Base-by-base conservation (phyloP, 2,888 invertebrate genomes). In the Trichopoda pennipes region DNA sequence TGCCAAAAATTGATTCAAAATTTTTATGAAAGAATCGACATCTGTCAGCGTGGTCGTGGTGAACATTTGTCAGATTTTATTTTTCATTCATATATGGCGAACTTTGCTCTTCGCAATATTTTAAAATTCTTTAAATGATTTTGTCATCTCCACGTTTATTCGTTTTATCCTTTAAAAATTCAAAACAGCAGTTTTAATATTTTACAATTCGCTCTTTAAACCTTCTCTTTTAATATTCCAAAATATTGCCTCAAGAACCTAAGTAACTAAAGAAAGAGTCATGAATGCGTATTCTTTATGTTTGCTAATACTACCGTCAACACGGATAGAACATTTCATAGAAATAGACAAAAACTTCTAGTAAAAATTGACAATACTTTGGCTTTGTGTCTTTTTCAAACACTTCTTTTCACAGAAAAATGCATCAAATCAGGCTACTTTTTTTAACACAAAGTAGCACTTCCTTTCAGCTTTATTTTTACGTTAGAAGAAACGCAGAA, bases 331-430 rank as follows among this genome's bases (percentile, higher is more conserved):
- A 44, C 16, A 44, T 44, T 44, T 14, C 44, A 49, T 1, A 63
- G 44, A 74, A 61, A 53, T n/a, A n/a, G n/a, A n/a, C 47, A 55
- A 32, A 32, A 17, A 53, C 49, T 68, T 44, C 35, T 53, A 61
- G 49, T 55, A 21, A 55, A 53, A 68, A 73, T 61, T 79, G 47
- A 68, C 55, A 76, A 63, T 69, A 44, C 61, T 35, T 53, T 55
- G n/a, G 9, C 19, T 68, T 79, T 23, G 16, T 17, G 3, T 47
- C 32, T 35, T 56, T 58, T 55, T 56, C 28, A 66, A 23, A n/a
- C 23, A 14, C 28, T 64, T 56, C 58, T 61, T 69, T 61, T 38
- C 12, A 56, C 12, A 61, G 44, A 51, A 49, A 75, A 38, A 28
- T 10, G 42, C 53, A 58, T 42, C 21, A n/a, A 60, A 53, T 44